Base-by-base conservation (phyloP, 1,140 invertebrate genomes). In the Araneus ventricosus region DNA sequence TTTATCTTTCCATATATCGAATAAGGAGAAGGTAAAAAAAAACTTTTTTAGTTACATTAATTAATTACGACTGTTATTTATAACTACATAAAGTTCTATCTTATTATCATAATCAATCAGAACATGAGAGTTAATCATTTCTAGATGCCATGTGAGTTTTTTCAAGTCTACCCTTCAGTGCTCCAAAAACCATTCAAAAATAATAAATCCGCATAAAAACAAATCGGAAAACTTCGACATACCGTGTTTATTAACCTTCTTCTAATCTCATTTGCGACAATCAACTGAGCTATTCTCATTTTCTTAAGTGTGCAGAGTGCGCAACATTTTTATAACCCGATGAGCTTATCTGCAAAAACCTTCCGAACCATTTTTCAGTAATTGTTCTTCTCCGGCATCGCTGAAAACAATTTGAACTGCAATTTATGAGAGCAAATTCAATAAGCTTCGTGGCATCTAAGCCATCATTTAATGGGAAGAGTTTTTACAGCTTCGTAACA, bases 341-440 rank as follows among this genome's bases (percentile, higher is more conserved):
- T 37, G 27, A 75, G 67, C 67, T 30, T 34, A 75, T 30, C 24
- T 45, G 39, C 22, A 84, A 41, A 27, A 41, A 52, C 41, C 10
- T 27, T 45, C 24, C 22, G 30, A 24, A 0, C 1, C 4, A 52
- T 39, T 52, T 52, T 84, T 45, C 30, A 84, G 67, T 84, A 84
- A 84, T 84, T 84, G 80, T 84, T 84, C 27, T 10, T 27, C 2
- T 20, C 27, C 39, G 10, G 20, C 17, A 82, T 84, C 45, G 80
- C 4, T 17, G 30, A 75, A 45, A 84, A 45, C 45, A 52, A 84
- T 84, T 84, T 84, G 24, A 84, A 52, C 22, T 27, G 27, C 80
- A 84, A 41, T 45, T 84, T 84, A 84, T 84, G 80, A 84, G 45
- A 24, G 24, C 10, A 45, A 84, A 84, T 27, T 84, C 41, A 84